These are phyloP conservation scores for Gastracanthus pulcherrimus DNA, from an alignment of 2,888 invertebrate genomes.

Conservation along the genomic window DNA sequence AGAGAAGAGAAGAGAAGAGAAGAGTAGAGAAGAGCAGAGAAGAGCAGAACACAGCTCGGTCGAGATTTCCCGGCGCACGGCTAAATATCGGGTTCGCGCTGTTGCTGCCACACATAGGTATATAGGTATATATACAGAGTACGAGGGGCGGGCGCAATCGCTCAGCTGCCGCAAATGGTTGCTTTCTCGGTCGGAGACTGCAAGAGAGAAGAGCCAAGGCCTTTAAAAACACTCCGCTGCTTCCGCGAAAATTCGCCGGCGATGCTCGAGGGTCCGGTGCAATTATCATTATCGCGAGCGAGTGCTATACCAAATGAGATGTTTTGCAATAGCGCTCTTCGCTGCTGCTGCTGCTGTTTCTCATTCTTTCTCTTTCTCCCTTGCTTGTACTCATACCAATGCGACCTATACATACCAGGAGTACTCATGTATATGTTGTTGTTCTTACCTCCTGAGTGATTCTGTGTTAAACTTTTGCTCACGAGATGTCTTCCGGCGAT, in stretches of 20 bases:
- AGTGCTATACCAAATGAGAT: too few relatives aligned
- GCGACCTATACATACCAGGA: too few relatives aligned
- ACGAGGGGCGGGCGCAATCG: neutral
- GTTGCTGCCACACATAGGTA: too few relatives aligned
- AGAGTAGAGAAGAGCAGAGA: conserved; percentile 42
- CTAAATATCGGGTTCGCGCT: conserved; percentile 5
- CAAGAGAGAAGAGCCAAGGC: neutral
- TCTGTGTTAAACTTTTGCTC: too few relatives aligned
- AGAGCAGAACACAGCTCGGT: neutral
- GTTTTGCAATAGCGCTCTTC: neutral
- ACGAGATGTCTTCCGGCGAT: too few relatives aligned
- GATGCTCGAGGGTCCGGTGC: too few relatives aligned
- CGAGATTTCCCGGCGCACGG: conserved; percentile 8
- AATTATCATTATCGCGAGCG: conserved; percentile 8
- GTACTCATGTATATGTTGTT: too few relatives aligned
- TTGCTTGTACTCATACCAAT: too few relatives aligned
- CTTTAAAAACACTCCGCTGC: neutral
- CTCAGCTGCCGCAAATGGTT: neutral
- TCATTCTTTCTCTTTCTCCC: neutral
- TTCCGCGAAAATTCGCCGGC: conserved; percentile 17
- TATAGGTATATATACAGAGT: too few relatives aligned
- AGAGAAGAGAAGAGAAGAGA: neutral
- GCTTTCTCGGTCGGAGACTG: neutral
- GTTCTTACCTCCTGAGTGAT: too few relatives aligned
- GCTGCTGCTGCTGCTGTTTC: neutral